Evolutionary conservation across 2,113 vertebrate genomes (phyloP).

Genomic region (Zosterops hypoxanthus): DNA sequence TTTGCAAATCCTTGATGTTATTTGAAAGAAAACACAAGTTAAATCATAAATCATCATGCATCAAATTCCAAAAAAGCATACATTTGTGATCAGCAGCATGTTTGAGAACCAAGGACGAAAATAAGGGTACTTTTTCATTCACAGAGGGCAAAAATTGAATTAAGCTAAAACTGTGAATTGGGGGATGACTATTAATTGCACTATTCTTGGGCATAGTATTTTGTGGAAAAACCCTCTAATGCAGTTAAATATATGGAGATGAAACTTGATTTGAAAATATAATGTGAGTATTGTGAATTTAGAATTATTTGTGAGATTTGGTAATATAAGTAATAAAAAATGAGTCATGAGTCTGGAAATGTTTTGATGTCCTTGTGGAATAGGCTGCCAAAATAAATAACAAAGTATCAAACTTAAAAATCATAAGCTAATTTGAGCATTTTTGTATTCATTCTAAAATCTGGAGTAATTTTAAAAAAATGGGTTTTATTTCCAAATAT

Average conservation of each 20-base stretch:
- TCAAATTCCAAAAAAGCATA: neutral
- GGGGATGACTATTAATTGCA: neutral
- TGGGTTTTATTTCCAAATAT: rapidly evolving
- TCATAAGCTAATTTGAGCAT: neutral
- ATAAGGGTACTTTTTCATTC: neutral
- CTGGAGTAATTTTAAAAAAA: neutral
- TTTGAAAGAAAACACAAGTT: neutral
- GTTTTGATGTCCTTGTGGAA: neutral
- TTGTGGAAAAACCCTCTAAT: neutral
- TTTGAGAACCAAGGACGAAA: neutral
- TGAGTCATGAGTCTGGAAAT: neutral
- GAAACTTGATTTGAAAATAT: neutral
- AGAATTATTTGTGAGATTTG: neutral
- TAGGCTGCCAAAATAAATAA: neutral
- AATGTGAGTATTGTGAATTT: neutral
- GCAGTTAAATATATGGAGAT: neutral
- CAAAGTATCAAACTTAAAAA: neutral
- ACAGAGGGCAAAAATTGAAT: neutral
- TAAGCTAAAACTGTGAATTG: neutral
- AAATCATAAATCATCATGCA: neutral
- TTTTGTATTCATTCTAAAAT: neutral
- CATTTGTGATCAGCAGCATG: neutral
- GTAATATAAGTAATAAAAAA: neutral
- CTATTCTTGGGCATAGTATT: neutral
- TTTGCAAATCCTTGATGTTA: neutral